Evolutionary conservation across 2,113 vertebrate species (phyloP).

Genomic region (Andinoacara biseriatus): DNA sequence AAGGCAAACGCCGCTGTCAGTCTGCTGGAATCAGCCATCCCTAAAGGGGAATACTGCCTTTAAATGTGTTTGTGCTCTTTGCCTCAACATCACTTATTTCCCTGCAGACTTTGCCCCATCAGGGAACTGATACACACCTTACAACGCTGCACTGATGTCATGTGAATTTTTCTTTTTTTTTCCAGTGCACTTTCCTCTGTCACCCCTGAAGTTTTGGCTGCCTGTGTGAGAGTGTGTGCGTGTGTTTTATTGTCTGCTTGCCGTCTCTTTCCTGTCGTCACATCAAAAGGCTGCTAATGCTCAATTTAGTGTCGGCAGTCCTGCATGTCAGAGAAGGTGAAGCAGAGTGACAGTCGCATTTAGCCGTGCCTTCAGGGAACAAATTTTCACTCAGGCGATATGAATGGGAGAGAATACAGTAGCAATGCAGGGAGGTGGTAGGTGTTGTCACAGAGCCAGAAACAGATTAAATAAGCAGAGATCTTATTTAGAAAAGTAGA

Average conservation of each 20-base stretch:
- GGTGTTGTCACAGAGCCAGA: slow-evolving; percentile 38
- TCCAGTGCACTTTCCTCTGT: not conserved
- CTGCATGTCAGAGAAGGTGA: slow-evolving; percentile 43
- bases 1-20: slow-evolving; percentile 45
- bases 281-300: slow-evolving; percentile 64
- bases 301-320: slow-evolving; percentile 45
- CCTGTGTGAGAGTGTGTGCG: not conserved
- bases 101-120: slow-evolving; percentile 25
- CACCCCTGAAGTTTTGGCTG: slow-evolving; percentile 4
- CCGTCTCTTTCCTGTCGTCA: slow-evolving; percentile 38
- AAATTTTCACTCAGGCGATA: slow-evolving; percentile 13
- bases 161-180: not conserved
- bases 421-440: slow-evolving; percentile 12
- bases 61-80: slow-evolving; percentile 40
- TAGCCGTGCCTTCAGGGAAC: slow-evolving; percentile 43
- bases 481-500: slow-evolving; percentile 7
- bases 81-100: slow-evolving; percentile 52
- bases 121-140: slow-evolving; percentile 15
- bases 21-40: slow-evolving; percentile 43
- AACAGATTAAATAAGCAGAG: slow-evolving; percentile 2
- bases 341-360: slow-evolving; percentile 49
- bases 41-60: slow-evolving; percentile 50
- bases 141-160: not conserved
- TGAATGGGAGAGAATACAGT: slow-evolving; percentile 30
- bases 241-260: slow-evolving; percentile 31